Base-by-base conservation (phyloP, 2,888 invertebrate species). In the Heliconius charithonia region DNA sequence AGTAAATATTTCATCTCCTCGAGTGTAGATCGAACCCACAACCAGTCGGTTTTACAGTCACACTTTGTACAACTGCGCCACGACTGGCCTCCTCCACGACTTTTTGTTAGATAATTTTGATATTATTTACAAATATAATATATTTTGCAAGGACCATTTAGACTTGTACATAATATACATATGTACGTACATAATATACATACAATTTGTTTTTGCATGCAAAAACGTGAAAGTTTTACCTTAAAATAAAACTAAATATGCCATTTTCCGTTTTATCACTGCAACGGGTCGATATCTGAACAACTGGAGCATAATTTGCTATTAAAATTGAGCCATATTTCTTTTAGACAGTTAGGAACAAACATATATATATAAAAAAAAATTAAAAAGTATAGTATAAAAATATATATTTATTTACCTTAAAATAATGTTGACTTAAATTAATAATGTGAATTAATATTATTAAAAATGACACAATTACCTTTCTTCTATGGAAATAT, bases 401-500 rank as follows among this genome's bases (percentile, higher is more conserved):
- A n/a, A n/a, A n/a, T n/a, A n/a, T n/a, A n/a, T n/a, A n/a, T n/a
- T 19, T 19, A 51, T 51, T 51, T 51, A 2, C 19, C 2, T 59
- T 3, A 59, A 9, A 59, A 3, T n/a, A 59, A 59, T n/a, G 10
- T n/a, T n/a, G n/a, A n/a, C n/a, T n/a, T n/a, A n/a, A n/a, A n/a
- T n/a, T n/a, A n/a, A n/a, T n/a, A n/a, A n/a, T n/a, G n/a, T n/a
- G n/a, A n/a, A n/a, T 59, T 10, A 10, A 62, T 59, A 67, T 22
- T 19, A 45, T 65, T 51, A 19, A 22, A 22, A 22, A 19, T 51
- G 6, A 51, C 51, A 25, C 4, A 56, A 76, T 63, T 81, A 81
- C 81, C 79, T 83, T 77, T 83, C 82, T 78, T 82, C 83, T 27
- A 79, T 76, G 27, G 81, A 72, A 59, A 77, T 67, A 69, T 80